phyloP scores from a whole-genome alignment of 2,797 vertebrate species.

The Buceros bicornis region DNA sequence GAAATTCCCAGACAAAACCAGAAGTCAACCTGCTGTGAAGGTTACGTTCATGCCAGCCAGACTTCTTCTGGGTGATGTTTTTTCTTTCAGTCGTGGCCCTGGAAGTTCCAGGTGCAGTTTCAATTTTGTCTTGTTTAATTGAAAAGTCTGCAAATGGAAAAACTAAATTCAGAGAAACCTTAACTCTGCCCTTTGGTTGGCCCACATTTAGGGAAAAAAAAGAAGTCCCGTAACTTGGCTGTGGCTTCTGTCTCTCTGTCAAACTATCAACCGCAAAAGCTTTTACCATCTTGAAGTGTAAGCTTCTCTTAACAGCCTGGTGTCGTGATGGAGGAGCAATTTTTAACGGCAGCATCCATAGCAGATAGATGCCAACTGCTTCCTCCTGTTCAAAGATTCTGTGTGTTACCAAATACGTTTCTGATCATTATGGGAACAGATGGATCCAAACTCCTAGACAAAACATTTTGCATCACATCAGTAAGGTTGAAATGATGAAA shows the following conservation, averaged over 20 bases:
- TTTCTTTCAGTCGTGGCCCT: not conserved
- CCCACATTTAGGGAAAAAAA: not conserved
- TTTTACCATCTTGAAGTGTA: slow-evolving; percentile 3
- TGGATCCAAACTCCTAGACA: slow-evolving; percentile 26
- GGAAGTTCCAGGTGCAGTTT: not conserved
- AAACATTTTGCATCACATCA: slow-evolving; percentile 32
- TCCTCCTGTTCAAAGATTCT: slow-evolving; percentile 27
- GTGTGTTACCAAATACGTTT: not conserved
- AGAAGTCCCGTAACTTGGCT: not conserved
- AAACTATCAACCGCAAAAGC: not conserved
- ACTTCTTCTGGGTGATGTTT: not conserved
- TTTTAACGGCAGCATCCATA: slow-evolving; percentile 20
- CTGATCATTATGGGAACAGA: slow-evolving; percentile 36
- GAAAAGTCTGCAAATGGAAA: slow-evolving; percentile 3
- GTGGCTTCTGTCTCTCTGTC: not conserved
- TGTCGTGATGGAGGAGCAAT: not conserved
- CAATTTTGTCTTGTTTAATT: not conserved
- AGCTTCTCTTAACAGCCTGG: slow-evolving; percentile 18
- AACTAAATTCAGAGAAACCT: not conserved
- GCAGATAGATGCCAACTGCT: slow-evolving; percentile 33
- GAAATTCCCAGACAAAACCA: slow-evolving; percentile 56
- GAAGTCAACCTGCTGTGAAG: not conserved
- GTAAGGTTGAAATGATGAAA: slow-evolving; percentile 22
- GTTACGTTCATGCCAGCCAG: not conserved
- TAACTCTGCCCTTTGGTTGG: not conserved